These are phyloP conservation scores for Petrocephalus schoutedeni DNA, from an alignment of 2,797 vertebrate species.

Conservation along the genomic window DNA sequence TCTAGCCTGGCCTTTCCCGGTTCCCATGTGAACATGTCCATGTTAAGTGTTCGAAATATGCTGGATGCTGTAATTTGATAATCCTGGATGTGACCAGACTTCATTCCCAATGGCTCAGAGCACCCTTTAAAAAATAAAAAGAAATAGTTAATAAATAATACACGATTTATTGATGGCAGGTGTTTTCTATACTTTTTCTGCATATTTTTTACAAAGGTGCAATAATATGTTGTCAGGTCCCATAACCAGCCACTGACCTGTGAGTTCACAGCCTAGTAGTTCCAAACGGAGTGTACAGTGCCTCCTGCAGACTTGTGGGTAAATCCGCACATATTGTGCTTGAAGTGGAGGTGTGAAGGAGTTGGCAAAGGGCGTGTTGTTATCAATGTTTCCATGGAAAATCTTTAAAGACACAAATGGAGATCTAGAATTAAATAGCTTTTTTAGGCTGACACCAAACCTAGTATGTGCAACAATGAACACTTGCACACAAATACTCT, in stretches of 20 bases:
- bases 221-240: not conserved
- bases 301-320: constrained; percentile 93
- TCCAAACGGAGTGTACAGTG: constrained; percentile 97
- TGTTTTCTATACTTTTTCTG: not conserved
- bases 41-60: constrained; percentile 93
- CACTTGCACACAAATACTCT: not conserved
- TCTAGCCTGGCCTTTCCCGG: constrained; percentile 91
- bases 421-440: not conserved
- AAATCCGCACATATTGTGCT: constrained; percentile 87
- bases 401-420: constrained; percentile 59
- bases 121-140: constrained; percentile 67
- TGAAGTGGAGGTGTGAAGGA: constrained; percentile 96
- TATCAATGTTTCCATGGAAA: constrained; percentile 91
- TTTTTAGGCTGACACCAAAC: not conserved
- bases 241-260: constrained; percentile 62
- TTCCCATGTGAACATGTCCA: constrained; percentile 99
- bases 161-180: not conserved
- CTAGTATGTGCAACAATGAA: not conserved
- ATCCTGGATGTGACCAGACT: constrained; percentile 94
- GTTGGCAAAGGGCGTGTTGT: constrained; percentile 92
- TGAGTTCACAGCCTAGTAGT: constrained; percentile 90
- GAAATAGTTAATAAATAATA: not conserved
- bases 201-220: not conserved
- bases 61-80: constrained; percentile 92
- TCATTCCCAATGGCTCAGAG: constrained; percentile 95